Conservation (phyloP, 2,113 vertebrate genomes). For the Rhinogobius similis region DNA sequence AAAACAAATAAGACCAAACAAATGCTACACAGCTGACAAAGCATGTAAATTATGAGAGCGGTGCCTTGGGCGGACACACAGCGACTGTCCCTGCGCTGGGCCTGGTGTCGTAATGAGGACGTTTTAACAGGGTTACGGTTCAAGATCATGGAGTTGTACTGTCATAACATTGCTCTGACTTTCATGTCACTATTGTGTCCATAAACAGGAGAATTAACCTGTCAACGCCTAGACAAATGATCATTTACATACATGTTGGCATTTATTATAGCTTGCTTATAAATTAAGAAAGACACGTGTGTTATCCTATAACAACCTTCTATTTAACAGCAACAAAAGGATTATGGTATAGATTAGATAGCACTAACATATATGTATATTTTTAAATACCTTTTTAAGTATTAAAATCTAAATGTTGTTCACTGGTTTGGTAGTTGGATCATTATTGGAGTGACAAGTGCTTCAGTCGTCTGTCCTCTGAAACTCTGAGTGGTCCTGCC, state of each 20-base stretch:
- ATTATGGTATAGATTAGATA: too few species aligned
- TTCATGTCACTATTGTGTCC: conserved; percentile 27
- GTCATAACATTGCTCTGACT: conserved; percentile 38
- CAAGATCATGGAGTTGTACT: conserved; percentile 45
- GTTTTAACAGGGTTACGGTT: conserved; percentile 44
- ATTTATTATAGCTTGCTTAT: neutral
- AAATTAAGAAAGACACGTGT: too few species aligned
- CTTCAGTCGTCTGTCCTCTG: too few species aligned
- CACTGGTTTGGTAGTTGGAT: too few species aligned
- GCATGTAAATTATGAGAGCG: conserved; percentile 26
- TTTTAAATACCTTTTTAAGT: too few species aligned
- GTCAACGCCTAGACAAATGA: conserved; percentile 14
- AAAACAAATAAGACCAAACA: conserved; percentile 34
- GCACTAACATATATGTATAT: too few species aligned
- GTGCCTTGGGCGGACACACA: conserved; percentile 45
- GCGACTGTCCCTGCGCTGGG: conserved; percentile 41
- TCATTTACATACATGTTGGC: neutral
- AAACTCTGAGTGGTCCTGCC: too few species aligned
- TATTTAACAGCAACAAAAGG: too few species aligned
- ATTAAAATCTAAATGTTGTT: too few species aligned
- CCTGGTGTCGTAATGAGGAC: conserved; percentile 40
- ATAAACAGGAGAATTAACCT: conserved; percentile 17
- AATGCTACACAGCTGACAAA: conserved; percentile 27
- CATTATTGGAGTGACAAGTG: too few species aligned
- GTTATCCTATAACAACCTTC: too few species aligned